phyloP scores from a whole-genome alignment of 1,140 invertebrate species.

The Aricia agestis region DNA sequence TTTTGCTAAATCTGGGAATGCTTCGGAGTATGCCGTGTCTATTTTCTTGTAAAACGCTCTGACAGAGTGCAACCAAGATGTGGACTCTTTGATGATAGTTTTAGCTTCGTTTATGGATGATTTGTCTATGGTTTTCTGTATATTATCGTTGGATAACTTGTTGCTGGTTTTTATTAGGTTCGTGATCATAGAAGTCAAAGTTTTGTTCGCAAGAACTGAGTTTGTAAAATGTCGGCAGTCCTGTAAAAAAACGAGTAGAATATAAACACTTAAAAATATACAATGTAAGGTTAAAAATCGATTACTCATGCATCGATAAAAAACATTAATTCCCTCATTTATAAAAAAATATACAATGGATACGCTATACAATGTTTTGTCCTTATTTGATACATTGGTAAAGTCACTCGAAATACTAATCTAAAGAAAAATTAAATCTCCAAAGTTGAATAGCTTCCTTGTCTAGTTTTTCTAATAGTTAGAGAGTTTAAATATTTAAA shows the following conservation, averaged over 20 bases:
- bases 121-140: conserved; percentile 39
- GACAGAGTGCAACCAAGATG: conserved; percentile 77
- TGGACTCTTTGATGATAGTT: conserved; percentile 63
- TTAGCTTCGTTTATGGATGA: conserved; percentile 41
- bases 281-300: not conserved
- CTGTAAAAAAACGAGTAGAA: conserved; percentile 39
- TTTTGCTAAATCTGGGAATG: conserved; percentile 82
- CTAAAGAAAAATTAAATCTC: no score
- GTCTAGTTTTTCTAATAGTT: no score
- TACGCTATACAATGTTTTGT: no score
- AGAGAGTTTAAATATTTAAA: no score
- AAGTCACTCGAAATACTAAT: no score
- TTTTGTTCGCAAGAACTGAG: conserved; percentile 55
- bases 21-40: conserved; percentile 72
- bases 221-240: conserved; percentile 66
- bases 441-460: no score
- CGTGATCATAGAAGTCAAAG: conserved; percentile 39
- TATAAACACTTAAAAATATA: conserved; percentile 15
- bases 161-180: conserved; percentile 43
- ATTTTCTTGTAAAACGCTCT: conserved; percentile 77
- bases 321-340: no score
- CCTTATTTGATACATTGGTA: no score
- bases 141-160: conserved; percentile 35
- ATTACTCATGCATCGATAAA: no score
- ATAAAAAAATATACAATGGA: no score